These are phyloP conservation scores for Caenorhabditis panamensis DNA, from an alignment of 2,888 invertebrate genomes.

Conservation along the genomic window DNA sequence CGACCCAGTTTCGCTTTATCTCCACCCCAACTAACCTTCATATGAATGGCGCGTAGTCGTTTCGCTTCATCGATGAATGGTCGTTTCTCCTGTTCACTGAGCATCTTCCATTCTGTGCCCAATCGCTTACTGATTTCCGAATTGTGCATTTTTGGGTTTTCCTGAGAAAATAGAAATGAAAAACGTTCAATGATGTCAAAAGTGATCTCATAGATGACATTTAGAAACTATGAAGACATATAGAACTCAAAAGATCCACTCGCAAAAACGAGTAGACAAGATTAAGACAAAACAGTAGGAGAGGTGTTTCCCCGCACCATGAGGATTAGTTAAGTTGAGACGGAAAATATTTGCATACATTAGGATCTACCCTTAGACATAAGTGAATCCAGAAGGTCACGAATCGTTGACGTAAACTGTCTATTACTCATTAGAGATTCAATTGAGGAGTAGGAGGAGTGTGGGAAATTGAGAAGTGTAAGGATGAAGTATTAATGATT, in stretches of 20 bases:
- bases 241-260: too few species aligned
- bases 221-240: too few species aligned
- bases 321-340: constrained; percentile 47
- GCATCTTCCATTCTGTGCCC: constrained; percentile 97
- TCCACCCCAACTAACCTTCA: constrained; percentile 87
- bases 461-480: constrained; percentile 38
- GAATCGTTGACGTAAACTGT: constrained; percentile 59
- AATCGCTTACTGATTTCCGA: constrained; percentile 84
- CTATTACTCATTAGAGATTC: constrained; percentile 52
- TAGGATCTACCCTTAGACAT: constrained; percentile 53
- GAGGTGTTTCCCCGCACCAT: not conserved
- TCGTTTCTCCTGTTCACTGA: constrained; percentile 95
- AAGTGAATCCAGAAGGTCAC: constrained; percentile 60
- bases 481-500: constrained; percentile 53
- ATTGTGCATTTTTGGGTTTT: constrained; percentile 73
- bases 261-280: too few species aligned
- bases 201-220: too few species aligned
- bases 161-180: constrained; percentile 32
- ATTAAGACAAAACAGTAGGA: too few species aligned
- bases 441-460: constrained; percentile 48
- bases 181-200: not conserved
- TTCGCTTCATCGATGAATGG: constrained; percentile 99
- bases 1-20: constrained; percentile 25
- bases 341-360: constrained; percentile 50
- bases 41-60: constrained; percentile 95